Percentiles rank a stretch among this genome's conserved stretches.
Conservation (phyloP, 2,797 vertebrate species). For the Allobates femoralis region DNA sequence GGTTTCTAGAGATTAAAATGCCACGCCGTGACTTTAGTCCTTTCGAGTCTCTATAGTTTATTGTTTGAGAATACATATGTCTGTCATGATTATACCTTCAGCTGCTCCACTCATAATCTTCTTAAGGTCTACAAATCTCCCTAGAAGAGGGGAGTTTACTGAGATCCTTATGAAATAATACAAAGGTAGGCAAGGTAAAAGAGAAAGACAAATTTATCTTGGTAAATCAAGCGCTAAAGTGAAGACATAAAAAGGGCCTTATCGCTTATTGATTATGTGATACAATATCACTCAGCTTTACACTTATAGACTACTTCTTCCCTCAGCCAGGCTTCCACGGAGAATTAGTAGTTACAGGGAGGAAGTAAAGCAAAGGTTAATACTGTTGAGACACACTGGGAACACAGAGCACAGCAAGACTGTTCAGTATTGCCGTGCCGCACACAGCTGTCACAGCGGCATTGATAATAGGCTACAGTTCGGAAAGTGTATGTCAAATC, state of each 20-base stretch:
- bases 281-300: constrained; percentile 6
- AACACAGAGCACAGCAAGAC: constrained; percentile 74
- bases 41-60: background rate
- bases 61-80: constrained; percentile 7
- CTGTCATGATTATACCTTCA: constrained; percentile 3
- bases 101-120: constrained; percentile 4
- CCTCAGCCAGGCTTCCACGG: background rate
- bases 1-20: background rate
- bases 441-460: constrained; percentile 75
- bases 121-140: constrained; percentile 1
- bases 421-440: constrained; percentile 75
- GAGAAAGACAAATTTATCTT: background rate
- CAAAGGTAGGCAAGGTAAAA: background rate
- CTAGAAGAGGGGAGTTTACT: background rate
- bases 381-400: constrained; percentile 77
- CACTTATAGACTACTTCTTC: background rate
- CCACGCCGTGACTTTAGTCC: background rate
- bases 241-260: background rate
- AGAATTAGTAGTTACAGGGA: constrained; percentile 46
- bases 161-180: background rate
- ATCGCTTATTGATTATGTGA: background rate
- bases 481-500: constrained; percentile 79
- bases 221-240: background rate
- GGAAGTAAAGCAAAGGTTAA: constrained; percentile 70
- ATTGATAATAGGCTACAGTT: constrained; percentile 77